A percentile compares a stretch with the other conserved stretches of the same genome.
Conservation (phyloP, 2,113 vertebrate genomes). For the Poecile atricapillus region DNA sequence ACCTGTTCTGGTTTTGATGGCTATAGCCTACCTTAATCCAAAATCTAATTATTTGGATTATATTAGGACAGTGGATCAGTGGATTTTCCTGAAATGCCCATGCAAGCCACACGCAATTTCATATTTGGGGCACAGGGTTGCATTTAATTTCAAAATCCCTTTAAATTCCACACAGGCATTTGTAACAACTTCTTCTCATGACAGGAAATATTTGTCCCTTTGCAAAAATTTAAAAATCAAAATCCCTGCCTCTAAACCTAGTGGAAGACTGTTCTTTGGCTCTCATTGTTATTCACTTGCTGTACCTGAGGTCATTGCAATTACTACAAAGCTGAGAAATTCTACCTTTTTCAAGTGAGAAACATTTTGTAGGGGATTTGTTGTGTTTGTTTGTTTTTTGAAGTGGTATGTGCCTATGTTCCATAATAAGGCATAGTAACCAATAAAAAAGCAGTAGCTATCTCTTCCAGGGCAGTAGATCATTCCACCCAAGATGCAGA, state of each 20-base stretch:
- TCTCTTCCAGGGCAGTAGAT: not conserved
- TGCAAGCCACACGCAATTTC: conserved; percentile 12
- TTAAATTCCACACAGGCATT: conserved; percentile 2
- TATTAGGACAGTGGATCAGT: conserved; percentile 17
- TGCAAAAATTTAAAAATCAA: not conserved
- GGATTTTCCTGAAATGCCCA: conserved; percentile 38
- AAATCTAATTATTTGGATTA: conserved; percentile 58
- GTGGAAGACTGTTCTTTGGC: not conserved
- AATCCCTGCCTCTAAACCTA: not conserved
- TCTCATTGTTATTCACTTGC: not conserved
- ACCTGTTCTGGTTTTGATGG: conserved; percentile 36
- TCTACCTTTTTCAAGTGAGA: not conserved
- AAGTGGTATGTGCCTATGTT: not conserved
- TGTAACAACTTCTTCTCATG: not conserved
- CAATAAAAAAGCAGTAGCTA: not conserved
- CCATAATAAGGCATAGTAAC: not conserved
- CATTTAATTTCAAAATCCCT: conserved; percentile 33
- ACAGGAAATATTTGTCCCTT: not conserved
- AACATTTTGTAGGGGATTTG: not conserved
- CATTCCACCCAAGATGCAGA: not conserved
- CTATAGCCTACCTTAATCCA: conserved; percentile 30
- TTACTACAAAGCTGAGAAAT: not conserved
- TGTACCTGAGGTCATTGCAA: not conserved
- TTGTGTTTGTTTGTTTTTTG: not conserved
- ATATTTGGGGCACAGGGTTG: not conserved